Evolutionary conservation across 1,140 invertebrate species (phyloP).

Genomic region (Chironomus striatipennis): DNA sequence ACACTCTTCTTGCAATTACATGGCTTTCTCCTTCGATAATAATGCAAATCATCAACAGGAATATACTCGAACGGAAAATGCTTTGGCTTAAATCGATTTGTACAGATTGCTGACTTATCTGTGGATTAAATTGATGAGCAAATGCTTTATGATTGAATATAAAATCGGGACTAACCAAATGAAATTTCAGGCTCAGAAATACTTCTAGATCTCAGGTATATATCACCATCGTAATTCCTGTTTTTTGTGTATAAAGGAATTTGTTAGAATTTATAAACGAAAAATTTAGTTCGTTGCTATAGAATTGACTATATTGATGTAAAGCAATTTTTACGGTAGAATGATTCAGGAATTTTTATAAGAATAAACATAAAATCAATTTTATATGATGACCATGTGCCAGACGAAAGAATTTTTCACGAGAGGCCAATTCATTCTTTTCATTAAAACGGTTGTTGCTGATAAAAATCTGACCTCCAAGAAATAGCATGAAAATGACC

Average conservation of each 20-base stretch:
- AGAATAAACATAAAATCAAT: too few species aligned
- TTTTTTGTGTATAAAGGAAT: neutral
- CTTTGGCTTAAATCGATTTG: constrained; percentile 11
- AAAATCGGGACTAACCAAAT: neutral
- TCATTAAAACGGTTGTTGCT: too few species aligned
- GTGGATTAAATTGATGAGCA: neutral
- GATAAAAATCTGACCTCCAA: constrained; percentile 6
- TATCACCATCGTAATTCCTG: neutral
- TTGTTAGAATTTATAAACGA: too few species aligned
- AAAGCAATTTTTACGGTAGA: too few species aligned
- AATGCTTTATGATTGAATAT: neutral
- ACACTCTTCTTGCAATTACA: constrained; percentile 11
- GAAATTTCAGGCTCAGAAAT: constrained; percentile 15
- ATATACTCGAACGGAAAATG: constrained; percentile 17
- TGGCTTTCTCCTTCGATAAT: constrained; percentile 19
- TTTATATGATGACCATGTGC: too few species aligned
- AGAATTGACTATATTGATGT: too few species aligned
- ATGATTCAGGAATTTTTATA: too few species aligned
- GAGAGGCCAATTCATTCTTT: too few species aligned
- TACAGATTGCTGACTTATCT: neutral
- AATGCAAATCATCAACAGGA: neutral
- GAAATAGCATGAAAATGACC: constrained; percentile 6
- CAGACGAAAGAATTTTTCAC: too few species aligned
- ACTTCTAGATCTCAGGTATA: constrained; percentile 6
- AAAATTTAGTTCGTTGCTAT: too few species aligned